Evolutionary conservation across 2,797 vertebrate species (phyloP).

Genomic region (Enteromius thamalakanensis): DNA sequence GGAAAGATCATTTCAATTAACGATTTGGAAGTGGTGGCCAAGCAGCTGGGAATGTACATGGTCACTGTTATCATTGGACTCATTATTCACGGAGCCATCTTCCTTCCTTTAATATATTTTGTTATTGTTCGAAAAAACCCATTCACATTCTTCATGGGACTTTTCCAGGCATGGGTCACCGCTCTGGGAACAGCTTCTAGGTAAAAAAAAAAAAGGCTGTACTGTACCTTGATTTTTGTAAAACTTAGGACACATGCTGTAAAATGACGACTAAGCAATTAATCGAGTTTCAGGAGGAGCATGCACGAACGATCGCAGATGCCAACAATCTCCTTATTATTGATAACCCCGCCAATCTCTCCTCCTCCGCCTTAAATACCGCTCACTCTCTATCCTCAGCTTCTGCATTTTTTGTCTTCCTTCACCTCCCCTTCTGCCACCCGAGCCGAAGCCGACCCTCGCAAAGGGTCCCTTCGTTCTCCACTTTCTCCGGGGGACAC

Average conservation of each 20-base stretch:
- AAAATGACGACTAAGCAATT: too few relatives aligned
- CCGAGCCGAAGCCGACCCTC: too few relatives aligned
- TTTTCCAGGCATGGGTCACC: conserved; percentile 99
- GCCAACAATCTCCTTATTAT: too few relatives aligned
- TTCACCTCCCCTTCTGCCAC: too few relatives aligned
- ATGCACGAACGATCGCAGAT: too few relatives aligned
- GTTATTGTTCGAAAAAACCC: conserved; percentile 92
- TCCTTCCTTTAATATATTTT: conserved; percentile 95
- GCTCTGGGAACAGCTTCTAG: conserved; percentile 98
- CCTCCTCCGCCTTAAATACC: too few relatives aligned
- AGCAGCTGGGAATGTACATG: conserved; percentile 99
- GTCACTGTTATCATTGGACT: conserved; percentile 95
- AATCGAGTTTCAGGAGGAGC: too few relatives aligned
- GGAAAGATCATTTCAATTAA: conserved; percentile 98
- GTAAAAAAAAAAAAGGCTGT: conserved; percentile 69
- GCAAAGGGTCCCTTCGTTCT: too few relatives aligned
- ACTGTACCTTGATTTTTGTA: background rate
- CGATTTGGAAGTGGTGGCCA: conserved; percentile 93
- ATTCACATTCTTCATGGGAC: conserved; percentile 92
- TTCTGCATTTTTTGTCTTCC: too few relatives aligned
- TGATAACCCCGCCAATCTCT: too few relatives aligned
- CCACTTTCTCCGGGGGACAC: too few relatives aligned
- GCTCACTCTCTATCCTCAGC: too few relatives aligned
- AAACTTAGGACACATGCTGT: background rate
- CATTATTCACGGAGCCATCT: conserved; percentile 95